Conservation (phyloP, 2,888 invertebrate species). For the Entomobrya proxima region DNA sequence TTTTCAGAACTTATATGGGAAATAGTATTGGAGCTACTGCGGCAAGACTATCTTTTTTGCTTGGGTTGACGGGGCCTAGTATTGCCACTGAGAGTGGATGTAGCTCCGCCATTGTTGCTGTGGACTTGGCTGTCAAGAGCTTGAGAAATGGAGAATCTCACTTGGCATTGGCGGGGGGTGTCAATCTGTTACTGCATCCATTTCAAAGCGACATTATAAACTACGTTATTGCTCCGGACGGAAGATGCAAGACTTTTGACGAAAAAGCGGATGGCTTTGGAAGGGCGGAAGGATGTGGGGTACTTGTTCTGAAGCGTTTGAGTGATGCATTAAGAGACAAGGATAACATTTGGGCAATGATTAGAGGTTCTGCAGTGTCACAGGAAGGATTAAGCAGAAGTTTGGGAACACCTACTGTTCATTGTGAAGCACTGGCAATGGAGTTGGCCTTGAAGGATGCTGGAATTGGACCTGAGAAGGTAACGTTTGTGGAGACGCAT, state of each 20-base stretch:
- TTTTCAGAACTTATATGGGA: no score
- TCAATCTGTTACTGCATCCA: conserved; percentile 58
- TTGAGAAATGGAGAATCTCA: background rate
- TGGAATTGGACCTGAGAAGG: conserved; percentile 80
- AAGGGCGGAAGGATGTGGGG: no score
- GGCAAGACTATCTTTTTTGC: no score
- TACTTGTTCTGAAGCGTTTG: no score
- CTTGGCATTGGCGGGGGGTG: conserved; percentile 51
- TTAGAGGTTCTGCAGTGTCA: conserved; percentile 9
- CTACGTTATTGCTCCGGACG: no score
- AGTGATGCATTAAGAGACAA: no score
- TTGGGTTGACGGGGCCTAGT: no score
- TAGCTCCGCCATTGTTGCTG: conserved; percentile 30
- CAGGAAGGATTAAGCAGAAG: conserved; percentile 50
- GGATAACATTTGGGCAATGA: no score
- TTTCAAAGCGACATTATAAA: conserved; percentile 13
- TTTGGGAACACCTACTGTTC: conserved; percentile 39
- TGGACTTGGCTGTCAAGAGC: conserved; percentile 33
- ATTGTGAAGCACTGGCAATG: conserved; percentile 53
- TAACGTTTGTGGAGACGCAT: conserved; percentile 39
- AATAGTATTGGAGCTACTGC: no score
- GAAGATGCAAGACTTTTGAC: background rate
- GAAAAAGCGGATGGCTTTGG: background rate
- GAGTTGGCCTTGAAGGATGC: conserved; percentile 78
- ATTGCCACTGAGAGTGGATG: no score